Evolutionary conservation across 2,113 vertebrate genomes (phyloP), one percentile per base, ranked within the genome.

Genomic region (Ailurus styani): DNA sequence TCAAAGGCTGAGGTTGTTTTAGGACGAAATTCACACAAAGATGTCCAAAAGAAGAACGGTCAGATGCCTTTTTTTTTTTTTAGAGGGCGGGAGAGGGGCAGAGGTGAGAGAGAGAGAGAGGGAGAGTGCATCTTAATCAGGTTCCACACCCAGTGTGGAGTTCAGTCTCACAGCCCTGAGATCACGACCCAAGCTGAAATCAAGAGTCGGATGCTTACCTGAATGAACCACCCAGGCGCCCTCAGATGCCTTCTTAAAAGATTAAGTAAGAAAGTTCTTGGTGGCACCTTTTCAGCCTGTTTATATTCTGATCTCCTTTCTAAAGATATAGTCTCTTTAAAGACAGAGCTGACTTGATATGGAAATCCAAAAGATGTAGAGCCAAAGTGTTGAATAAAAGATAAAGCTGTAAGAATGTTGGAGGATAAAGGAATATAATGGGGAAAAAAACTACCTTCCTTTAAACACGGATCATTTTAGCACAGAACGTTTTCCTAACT

Each of bases 281-380:
- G 62, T 15, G 40, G 89, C 23, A 40, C 31, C 45, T 75, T 94
- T 93, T 45, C 34, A 60, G 34, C 72, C 82, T 60, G 6, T 7
- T 21, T 34, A 7, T 52, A 68, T 66, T 78, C 81, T 86, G 50
- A 97, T 93, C 93, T 95, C 40, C 68, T 93, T 90, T 87, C 78
- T n/a, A 77, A 88, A 85, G 72, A 31, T 45, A 66, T 40, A 21
- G 68, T 47, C 52, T 73, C 45, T 84, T 97, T 82, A 90, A 95
- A 87, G 79, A 91, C 52, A 55, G 93, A 87, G n/a, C 40, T 42
- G 64, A 93, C 64, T 82, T 73, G 52, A 66, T 70, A 45, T 54
- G 84, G 93, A 87, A 86, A 88, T 73, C 64, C 7, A 20, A 93
- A 78, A 55, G 87, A 82, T 27, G 52, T 8, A 31, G 20, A 66